Evolutionary conservation across 2,797 vertebrate genomes (phyloP), one percentile per base, ranked within the genome.

Genomic region (Myripristis murdjan): DNA sequence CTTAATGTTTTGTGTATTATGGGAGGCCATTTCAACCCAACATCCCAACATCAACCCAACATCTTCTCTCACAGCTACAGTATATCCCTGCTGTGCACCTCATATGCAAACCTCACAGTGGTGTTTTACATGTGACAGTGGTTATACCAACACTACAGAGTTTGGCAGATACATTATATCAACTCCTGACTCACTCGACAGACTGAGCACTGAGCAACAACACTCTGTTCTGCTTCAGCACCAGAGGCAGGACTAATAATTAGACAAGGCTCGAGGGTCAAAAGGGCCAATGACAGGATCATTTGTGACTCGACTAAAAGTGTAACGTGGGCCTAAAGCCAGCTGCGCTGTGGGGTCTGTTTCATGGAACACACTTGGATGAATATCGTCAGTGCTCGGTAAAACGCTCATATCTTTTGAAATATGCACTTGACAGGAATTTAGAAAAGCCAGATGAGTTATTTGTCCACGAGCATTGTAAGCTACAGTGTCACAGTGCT

Each of bases 231-330:
- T 28, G 28, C 37, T 59, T 65, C 15, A 58, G 68, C 56, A 68
- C 70, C 59, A 66, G 37, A 67, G 37, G 58, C 64, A 64, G 39
- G 54, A 46, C 66, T 73, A 69, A 81, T 79, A 67, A 81, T 81
- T 73, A 52, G 61, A 67, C 56, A 7, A 11, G 20, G 51, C 48
- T 28, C 43, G 49, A 68, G 67, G 68, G 72, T 72, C 52, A 60
- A 71, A 63, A 73, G 54, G 60, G 31, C 65, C 64, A 73, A 46
- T 83, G 83, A 82, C 60, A 54, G 33, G 28, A 76, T 85, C 39
- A 59, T 77, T 79, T 81, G 60, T 86, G 82, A 85, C 66, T 82
- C 57, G 66, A 73, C 75, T 69, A 55, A 64, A 77, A 79, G 77
- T 79, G 54, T 69, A 82, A 77, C 22, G 26, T 37, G 43, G 46